Percentiles rank a stretch among this genome's conserved stretches.
Conservation (phyloP, 2,113 vertebrate genomes). For the Poeciliopsis retropinna region DNA sequence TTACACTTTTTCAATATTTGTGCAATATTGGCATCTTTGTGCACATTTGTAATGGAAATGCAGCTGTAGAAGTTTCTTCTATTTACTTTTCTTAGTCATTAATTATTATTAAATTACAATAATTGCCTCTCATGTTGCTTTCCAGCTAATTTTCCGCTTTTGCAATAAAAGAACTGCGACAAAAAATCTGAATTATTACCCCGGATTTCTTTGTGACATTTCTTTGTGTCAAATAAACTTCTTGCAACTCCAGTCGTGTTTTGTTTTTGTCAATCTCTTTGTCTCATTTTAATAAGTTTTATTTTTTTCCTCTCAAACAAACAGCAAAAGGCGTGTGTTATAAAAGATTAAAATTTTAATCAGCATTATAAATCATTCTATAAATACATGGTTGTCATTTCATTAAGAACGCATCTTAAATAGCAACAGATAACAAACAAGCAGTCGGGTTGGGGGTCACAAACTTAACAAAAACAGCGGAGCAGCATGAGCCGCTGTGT, state of each 20-base stretch:
- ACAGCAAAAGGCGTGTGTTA: slow-evolving; percentile 31
- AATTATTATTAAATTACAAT: not conserved
- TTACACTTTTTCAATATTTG: too few species aligned
- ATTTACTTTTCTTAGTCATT: not conserved
- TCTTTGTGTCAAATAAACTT: slow-evolving; percentile 47
- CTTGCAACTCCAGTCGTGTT: not conserved
- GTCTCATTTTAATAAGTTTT: not conserved
- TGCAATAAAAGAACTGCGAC: not conserved
- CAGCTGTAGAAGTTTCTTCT: too few species aligned
- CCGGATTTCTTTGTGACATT: not conserved
- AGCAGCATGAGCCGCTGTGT: slow-evolving; percentile 13
- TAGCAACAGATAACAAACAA: slow-evolving; percentile 66
- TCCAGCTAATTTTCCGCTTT: not conserved
- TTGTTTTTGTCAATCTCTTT: not conserved
- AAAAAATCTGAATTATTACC: not conserved
- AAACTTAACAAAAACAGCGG: not conserved
- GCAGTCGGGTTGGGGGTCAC: slow-evolving; percentile 27
- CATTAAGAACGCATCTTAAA: slow-evolving; percentile 72
- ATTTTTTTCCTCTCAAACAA: not conserved
- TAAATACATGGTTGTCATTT: slow-evolving; percentile 79
- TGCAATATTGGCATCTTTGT: too few species aligned
- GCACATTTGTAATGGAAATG: too few species aligned
- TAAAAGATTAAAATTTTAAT: slow-evolving; percentile 75
- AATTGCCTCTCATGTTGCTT: not conserved
- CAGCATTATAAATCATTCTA: slow-evolving; percentile 72